Percentiles rank a stretch among this genome's conserved stretches.
phyloP scores from a whole-genome alignment of 1,140 invertebrate genomes.

The Macrobrachium rosenbergii region DNA sequence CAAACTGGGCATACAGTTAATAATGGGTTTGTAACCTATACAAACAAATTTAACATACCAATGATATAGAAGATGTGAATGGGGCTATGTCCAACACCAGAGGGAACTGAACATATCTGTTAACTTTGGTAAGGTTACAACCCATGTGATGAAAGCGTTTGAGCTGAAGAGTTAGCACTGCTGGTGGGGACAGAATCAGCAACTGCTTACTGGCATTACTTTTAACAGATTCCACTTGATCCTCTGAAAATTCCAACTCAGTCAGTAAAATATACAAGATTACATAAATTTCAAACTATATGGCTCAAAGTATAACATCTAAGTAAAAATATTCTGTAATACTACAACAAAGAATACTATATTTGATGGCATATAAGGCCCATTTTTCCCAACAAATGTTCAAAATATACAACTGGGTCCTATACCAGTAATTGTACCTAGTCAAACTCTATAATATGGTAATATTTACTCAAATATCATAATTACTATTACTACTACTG shows the following conservation, averaged over 20 bases:
- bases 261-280: neutral
- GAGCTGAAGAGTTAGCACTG: constrained; percentile 93
- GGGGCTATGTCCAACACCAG: constrained; percentile 88
- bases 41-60: constrained; percentile 71
- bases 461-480: no score
- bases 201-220: constrained; percentile 93
- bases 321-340: no score
- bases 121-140: constrained; percentile 81
- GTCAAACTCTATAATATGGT: no score
- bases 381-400: no score
- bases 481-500: no score
- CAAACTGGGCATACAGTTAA: no score
- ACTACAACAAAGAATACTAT: no score
- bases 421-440: no score
- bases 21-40: neutral
- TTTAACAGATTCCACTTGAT: constrained; percentile 82
- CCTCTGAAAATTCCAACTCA: constrained; percentile 62
- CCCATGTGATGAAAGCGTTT: constrained; percentile 87
- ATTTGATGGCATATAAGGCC: no score
- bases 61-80: constrained; percentile 86
- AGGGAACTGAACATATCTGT: constrained; percentile 89
- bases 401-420: no score
- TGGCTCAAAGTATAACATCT: no score
- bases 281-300: neutral
- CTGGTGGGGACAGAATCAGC: constrained; percentile 89